Evolutionary conservation across 2,797 vertebrate genomes (phyloP).

Genomic region (Nyctalus aviator): DNA sequence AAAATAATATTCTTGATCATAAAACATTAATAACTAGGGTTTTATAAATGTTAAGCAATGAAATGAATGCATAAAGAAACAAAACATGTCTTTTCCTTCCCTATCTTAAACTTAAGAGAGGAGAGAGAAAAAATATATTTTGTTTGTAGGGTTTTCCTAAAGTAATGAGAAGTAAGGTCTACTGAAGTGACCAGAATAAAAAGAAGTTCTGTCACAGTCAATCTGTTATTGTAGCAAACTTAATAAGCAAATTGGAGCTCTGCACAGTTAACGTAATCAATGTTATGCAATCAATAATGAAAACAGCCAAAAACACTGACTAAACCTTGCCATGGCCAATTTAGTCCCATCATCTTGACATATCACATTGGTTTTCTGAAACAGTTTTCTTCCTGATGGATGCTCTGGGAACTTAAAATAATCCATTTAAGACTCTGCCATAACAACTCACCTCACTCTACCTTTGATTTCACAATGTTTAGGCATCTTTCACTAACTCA

Average conservation of each 20-base stretch:
- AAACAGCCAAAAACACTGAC: constrained; percentile 73
- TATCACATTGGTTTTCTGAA: constrained; percentile 70
- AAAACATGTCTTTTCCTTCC: no score
- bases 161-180: constrained; percentile 12
- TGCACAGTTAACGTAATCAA: constrained; percentile 75
- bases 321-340: constrained; percentile 66
- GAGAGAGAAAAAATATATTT: not conserved
- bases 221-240: constrained; percentile 69
- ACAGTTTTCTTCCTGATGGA: constrained; percentile 62
- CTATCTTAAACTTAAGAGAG: no score
- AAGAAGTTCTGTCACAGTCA: constrained; percentile 57
- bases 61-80: not conserved
- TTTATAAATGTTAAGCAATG: not conserved
- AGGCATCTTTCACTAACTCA: constrained; percentile 39
- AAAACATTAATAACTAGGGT: not conserved
- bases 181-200: not conserved
- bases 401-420: constrained; percentile 68
- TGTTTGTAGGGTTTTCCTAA: not conserved
- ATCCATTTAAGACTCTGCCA: constrained; percentile 42
- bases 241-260: constrained; percentile 66
- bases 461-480: constrained; percentile 52
- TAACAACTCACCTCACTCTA: constrained; percentile 47
- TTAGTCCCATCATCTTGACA: constrained; percentile 73
- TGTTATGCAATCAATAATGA: constrained; percentile 76
- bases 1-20: not conserved